Percentiles rank a stretch among this genome's conserved stretches.
These are phyloP conservation scores for Alligator mississippiensis DNA, from an alignment of 2,113 vertebrate genomes.

Conservation along the genomic window DNA sequence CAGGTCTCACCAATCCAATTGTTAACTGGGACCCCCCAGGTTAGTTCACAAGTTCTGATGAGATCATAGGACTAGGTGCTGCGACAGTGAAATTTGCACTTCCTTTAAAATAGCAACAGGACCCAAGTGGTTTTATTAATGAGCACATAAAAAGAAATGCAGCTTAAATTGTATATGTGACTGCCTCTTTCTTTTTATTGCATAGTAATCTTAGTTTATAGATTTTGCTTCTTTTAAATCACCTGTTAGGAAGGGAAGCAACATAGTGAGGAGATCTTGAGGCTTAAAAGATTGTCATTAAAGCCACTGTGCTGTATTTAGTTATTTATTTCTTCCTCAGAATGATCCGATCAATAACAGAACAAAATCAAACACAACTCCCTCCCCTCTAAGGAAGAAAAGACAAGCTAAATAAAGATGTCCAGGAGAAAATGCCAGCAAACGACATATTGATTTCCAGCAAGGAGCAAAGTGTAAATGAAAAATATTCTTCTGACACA, in stretches of 20 bases:
- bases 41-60: not conserved
- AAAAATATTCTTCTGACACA: conserved; percentile 78
- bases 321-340: conserved; percentile 78
- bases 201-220: conserved; percentile 50
- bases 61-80: not conserved
- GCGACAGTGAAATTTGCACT: not conserved
- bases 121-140: conserved; percentile 42
- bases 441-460: conserved; percentile 80
- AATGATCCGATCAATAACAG: conserved; percentile 77
- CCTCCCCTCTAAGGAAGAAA: conserved; percentile 61
- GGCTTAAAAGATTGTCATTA: conserved; percentile 74
- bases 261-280: conserved; percentile 57
- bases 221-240: conserved; percentile 72
- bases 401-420: conserved; percentile 79
- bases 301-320: conserved; percentile 68
- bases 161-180: conserved; percentile 54
- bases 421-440: conserved; percentile 65
- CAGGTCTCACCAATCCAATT: not conserved
- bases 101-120: conserved; percentile 58
- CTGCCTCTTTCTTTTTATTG: conserved; percentile 44
- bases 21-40: not conserved
- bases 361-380: conserved; percentile 74
- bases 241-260: not conserved
- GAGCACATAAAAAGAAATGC: conserved; percentile 37
- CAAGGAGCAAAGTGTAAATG: conserved; percentile 76